Conservation (phyloP, 2,113 vertebrate species). For the Lamprotornis superbus region DNA sequence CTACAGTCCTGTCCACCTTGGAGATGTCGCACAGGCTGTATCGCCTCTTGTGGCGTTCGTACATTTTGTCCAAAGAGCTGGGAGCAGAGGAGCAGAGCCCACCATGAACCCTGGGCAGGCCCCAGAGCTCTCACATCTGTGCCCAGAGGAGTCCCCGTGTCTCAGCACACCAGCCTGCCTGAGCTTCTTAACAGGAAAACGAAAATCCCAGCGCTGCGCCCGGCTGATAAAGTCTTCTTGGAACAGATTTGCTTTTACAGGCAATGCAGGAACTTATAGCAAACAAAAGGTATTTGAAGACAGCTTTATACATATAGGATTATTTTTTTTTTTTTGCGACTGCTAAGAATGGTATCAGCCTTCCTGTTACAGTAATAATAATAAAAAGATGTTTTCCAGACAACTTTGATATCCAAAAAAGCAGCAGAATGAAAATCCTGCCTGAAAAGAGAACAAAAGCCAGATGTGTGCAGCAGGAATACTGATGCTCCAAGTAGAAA, state of each 20-base stretch:
- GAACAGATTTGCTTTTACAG: constrained; percentile 32
- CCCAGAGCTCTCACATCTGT: constrained; percentile 74
- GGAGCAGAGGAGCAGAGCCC: constrained; percentile 55
- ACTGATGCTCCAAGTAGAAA: not conserved
- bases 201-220: constrained; percentile 12
- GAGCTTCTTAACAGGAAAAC: constrained; percentile 64
- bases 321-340: not conserved
- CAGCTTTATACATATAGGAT: constrained; percentile 6
- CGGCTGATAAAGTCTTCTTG: constrained; percentile 48
- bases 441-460: constrained; percentile 29
- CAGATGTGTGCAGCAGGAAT: constrained; percentile 33
- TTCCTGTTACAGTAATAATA: constrained; percentile 7
- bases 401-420: constrained; percentile 38
- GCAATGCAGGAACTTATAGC: constrained; percentile 21
- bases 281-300: constrained; percentile 37
- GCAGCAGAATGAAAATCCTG: constrained; percentile 28
- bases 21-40: constrained; percentile 91
- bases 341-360: constrained; percentile 6
- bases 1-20: constrained; percentile 87
- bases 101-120: constrained; percentile 60
- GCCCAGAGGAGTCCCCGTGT: constrained; percentile 64
- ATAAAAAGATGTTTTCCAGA: not conserved
- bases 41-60: constrained; percentile 93
- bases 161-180: constrained; percentile 52
- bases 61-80: constrained; percentile 80